Percentiles rank a stretch among this genome's conserved stretches.
Evolutionary conservation across 2,888 invertebrate species (phyloP).

Genomic region (Spialia ferax): DNA sequence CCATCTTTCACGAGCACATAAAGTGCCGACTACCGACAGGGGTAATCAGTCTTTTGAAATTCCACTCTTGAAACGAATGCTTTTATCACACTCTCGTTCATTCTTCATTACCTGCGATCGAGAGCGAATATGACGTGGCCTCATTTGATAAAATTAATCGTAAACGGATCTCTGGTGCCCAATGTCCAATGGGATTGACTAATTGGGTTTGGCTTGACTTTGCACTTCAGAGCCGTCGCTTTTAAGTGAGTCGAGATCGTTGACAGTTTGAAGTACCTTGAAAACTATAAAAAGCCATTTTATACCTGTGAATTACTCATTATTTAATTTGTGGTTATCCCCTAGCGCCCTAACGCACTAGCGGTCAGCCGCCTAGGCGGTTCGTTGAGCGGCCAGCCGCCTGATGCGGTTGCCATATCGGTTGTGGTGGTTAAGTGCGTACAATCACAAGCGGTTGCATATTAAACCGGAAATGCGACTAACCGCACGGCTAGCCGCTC

Average conservation of each 20-base stretch:
- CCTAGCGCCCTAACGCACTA: no score
- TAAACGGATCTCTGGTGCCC: not conserved
- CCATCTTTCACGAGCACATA: conserved; percentile 1
- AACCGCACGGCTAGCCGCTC: no score
- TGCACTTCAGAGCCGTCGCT: not conserved
- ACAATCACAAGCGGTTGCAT: no score
- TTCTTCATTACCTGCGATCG: conserved; percentile 23
- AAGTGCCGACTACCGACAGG: not conserved
- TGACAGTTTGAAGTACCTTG: not conserved
- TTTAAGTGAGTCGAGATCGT: not conserved
- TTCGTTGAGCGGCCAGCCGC: no score
- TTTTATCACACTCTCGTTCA: conserved; percentile 26
- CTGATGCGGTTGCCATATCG: no score
- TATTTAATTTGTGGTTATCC: no score
- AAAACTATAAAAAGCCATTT: no score
- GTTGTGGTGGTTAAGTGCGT: no score
- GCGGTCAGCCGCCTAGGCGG: no score
- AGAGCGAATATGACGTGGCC: conserved; percentile 14
- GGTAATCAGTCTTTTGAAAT: conserved; percentile 23
- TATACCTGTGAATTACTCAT: no score
- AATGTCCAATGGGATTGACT: conserved; percentile 5
- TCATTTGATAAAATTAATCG: not conserved
- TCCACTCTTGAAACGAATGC: conserved; percentile 18
- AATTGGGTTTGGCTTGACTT: conserved; percentile 2
- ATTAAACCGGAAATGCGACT: no score